Conservation (phyloP, 1,140 invertebrate genomes). For the Drosophila takahashii region DNA sequence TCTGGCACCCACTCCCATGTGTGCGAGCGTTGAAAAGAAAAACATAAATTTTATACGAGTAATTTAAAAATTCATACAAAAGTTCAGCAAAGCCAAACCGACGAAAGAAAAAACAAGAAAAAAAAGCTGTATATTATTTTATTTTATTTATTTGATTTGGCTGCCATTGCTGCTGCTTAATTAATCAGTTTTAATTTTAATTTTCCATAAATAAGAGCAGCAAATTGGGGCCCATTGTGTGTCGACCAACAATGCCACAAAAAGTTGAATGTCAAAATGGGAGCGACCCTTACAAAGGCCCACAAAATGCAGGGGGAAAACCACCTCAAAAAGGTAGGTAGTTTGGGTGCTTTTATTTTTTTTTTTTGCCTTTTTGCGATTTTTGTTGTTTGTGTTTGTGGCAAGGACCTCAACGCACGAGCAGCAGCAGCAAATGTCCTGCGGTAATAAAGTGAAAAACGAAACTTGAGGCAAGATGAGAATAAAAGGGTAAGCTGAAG, state of each 20-base stretch:
- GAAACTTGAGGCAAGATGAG: conserved; percentile 29
- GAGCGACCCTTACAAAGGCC: conserved; percentile 24
- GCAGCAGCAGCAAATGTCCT: conserved; percentile 42
- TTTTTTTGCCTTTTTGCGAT: background rate
- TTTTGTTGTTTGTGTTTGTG: conserved; percentile 7
- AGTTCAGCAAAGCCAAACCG: conserved; percentile 44
- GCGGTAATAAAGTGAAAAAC: conserved; percentile 45
- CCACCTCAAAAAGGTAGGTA: conserved; percentile 28
- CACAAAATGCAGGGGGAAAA: conserved; percentile 11
- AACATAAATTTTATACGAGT: conserved; percentile 61
- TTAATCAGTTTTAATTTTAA: conserved; percentile 68
- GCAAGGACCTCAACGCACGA: conserved; percentile 19
- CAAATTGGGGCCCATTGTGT: conserved; percentile 37
- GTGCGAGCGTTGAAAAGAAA: conserved; percentile 48
- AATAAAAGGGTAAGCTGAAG: background rate
- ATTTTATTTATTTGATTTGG: conserved; percentile 42
- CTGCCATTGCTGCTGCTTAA: conserved; percentile 41
- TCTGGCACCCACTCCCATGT: background rate
- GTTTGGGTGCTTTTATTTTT: conserved; percentile 1
- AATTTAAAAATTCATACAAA: conserved; percentile 64
- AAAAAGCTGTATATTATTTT: conserved; percentile 41
- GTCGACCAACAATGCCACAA: conserved; percentile 25
- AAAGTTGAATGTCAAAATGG: conserved; percentile 38
- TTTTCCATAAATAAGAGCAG: conserved; percentile 52
- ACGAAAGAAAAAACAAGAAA: conserved; percentile 6